Conservation (phyloP, 2,797 vertebrate genomes). For the Orientallactaga sibirica region DNA sequence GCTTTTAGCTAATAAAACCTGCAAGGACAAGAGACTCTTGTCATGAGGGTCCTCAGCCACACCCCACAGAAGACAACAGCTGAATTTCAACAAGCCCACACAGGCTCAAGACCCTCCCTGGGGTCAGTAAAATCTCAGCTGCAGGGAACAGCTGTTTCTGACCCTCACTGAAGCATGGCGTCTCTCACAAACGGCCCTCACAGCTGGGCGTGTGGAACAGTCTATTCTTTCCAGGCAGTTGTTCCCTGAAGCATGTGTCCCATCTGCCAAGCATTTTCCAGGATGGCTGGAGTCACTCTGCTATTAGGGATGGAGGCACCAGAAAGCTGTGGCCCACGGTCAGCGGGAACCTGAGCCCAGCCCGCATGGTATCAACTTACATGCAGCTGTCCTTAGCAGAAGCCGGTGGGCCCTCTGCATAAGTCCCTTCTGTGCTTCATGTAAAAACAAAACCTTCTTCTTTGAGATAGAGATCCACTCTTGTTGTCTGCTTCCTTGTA, state of each 20-base stretch:
- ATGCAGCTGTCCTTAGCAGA: conserved; percentile 69
- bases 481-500: not conserved
- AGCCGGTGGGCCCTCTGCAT: not conserved
- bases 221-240: conserved; percentile 72
- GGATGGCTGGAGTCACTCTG: not conserved
- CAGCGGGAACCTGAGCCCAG: not conserved
- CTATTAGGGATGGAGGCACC: not conserved
- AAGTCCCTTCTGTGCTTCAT: not conserved
- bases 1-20: not conserved
- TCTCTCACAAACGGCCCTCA: conserved; percentile 53
- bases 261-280: conserved; percentile 28
- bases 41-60: not conserved
- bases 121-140: conserved; percentile 70
- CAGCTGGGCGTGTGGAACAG: conserved; percentile 57
- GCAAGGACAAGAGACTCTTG: not conserved
- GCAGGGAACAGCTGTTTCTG: conserved; percentile 62
- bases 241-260: conserved; percentile 59
- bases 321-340: conserved; percentile 13
- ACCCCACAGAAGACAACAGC: conserved; percentile 47
- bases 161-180: not conserved
- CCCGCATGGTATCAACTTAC: not conserved
- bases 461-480: not conserved
- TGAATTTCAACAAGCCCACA: conserved; percentile 36
- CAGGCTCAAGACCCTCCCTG: not conserved
- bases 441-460: not conserved